Base-by-base conservation (phyloP, 2,888 invertebrate genomes). In the Cheilosia grossa region DNA sequence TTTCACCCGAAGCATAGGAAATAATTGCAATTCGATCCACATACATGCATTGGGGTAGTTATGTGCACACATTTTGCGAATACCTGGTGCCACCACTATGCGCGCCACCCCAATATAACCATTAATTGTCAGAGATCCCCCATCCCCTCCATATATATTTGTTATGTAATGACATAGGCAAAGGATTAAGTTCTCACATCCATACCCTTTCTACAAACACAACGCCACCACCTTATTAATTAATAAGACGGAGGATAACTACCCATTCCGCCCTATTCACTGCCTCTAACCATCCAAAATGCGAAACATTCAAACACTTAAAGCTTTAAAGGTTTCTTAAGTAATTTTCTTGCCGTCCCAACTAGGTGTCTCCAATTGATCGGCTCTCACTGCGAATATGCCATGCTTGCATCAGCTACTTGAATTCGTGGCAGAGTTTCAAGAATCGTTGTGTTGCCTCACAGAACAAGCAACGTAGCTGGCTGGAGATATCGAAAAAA, bases 391-490 rank as follows among this genome's bases (percentile, higher is more conserved):
- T 90, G 81, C 88, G 90, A 40, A 90, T 92, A 75, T 92, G 92
- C 78, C 92, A 92, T 78, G 90, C 91, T 78, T 92, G 92, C 87
- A 92, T 92, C 78, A 92, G 92, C 86, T 92, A 91, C 87, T 87
- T 92, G 86, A 92, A 92, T 87, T 92, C 92, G 53, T 92, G 92
- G 92, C 92, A 92, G 88, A 92, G 92, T 86, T 92, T 92, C 88
- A 92, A 92, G 75, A 92, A 92, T 89, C 92, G 92, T 44, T 92
- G 92, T 87, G 82, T 91, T 44, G 89, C 90, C 66, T 90, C 92
- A 15, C 92, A 92, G 80, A 82, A 87, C 40, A 92, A 92, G 88
- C 92, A 92, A 82, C 89, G 89, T 40, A 90, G 89, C 74, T 92
- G 91, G 91, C 87, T 91, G 82, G 91, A 92, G 33, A 87, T 88